Evolutionary conservation across 1,140 invertebrate species (phyloP).

Genomic region (Palaemon carinicauda): DNA sequence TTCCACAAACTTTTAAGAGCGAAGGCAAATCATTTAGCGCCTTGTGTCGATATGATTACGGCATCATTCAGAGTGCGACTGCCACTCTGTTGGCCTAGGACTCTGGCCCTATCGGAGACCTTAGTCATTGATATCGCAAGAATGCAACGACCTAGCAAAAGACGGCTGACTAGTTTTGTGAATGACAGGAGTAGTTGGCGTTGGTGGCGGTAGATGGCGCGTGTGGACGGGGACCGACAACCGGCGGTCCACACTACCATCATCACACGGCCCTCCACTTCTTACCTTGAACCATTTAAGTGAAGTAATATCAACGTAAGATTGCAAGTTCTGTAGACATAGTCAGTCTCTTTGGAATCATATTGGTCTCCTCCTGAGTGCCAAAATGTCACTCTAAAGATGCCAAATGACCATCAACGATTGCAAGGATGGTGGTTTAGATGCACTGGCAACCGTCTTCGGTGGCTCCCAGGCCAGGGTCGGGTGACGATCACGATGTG

Average conservation of each 20-base stretch:
- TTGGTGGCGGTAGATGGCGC: conserved; percentile 51
- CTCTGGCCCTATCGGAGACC: not conserved
- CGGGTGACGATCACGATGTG: conserved; percentile 13
- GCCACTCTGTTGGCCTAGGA: no score
- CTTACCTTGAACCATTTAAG: not conserved
- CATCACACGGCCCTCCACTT: not conserved
- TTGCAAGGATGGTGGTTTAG: not conserved
- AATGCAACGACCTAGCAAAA: conserved; percentile 51
- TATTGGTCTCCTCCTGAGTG: no score
- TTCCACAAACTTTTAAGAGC: not conserved
- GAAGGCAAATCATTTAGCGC: not conserved
- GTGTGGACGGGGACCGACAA: conserved; percentile 26
- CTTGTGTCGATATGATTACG: not conserved
- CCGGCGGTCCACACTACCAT: not conserved
- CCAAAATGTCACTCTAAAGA: not conserved
- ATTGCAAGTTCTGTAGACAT: not conserved
- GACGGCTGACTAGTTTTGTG: conserved; percentile 52
- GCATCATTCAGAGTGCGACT: no score
- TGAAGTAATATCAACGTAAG: not conserved
- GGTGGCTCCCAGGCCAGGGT: conserved; percentile 19
- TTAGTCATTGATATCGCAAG: conserved; percentile 52
- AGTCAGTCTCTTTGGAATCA: not conserved
- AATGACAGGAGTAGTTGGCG: conserved; percentile 51
- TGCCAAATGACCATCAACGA: not conserved
- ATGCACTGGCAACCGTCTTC: not conserved